Percentiles rank a stretch among this genome's conserved stretches.
phyloP scores from a whole-genome alignment of 2,113 vertebrate species.

The Sitta europaea region DNA sequence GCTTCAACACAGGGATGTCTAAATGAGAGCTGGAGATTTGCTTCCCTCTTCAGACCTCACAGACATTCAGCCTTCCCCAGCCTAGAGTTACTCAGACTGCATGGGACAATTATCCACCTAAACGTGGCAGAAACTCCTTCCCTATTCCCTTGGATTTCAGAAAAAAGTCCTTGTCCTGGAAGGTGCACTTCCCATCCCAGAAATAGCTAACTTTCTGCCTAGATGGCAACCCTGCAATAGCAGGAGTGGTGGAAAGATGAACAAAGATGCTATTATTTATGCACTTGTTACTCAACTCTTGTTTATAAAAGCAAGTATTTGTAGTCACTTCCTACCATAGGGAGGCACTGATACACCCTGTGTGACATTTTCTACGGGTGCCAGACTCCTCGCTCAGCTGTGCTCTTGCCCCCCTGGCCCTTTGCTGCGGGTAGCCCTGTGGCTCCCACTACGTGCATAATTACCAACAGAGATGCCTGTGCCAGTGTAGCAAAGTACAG shows the following conservation, averaged over 20 bases:
- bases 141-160: not conserved
- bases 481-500: not conserved
- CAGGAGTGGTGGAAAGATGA: not conserved
- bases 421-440: not conserved
- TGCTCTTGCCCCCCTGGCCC: not conserved
- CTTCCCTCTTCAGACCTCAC: not conserved
- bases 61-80: not conserved
- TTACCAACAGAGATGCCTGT: not conserved
- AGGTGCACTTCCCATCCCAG: not conserved
- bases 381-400: not conserved
- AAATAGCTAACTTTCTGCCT: not conserved
- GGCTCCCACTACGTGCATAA: not conserved
- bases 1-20: not conserved
- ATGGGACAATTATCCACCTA: not conserved
- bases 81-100: not conserved
- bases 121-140: not conserved
- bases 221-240: rapidly evolving
- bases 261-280: not conserved
- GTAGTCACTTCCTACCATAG: not conserved
- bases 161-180: not conserved
- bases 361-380: not conserved
- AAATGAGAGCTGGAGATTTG: not conserved
- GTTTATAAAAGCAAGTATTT: not conserved
- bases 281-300: not conserved
- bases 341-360: not conserved